Conservation (phyloP, 2,113 vertebrate genomes). For the Hippocampus abdominalis region DNA sequence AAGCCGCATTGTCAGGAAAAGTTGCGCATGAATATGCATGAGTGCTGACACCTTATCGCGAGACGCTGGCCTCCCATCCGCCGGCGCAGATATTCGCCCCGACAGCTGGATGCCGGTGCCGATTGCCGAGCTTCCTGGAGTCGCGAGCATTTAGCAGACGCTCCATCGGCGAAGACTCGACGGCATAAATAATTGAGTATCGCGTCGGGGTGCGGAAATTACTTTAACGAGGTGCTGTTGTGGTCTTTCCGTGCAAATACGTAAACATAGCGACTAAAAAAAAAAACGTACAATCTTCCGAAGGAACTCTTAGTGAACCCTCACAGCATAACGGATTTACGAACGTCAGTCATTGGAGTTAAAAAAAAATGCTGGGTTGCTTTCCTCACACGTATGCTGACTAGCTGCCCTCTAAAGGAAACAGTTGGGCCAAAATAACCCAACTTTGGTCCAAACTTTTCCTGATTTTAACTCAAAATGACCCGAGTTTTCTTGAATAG, state of each 20-base stretch:
- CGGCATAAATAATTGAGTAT: constrained; percentile 37
- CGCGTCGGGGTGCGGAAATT: constrained; percentile 40
- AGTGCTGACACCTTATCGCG: constrained; percentile 42
- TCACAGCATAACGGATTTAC: background rate
- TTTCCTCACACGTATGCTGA: no score
- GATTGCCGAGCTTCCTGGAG: constrained; percentile 5
- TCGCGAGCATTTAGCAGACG: constrained; percentile 14
- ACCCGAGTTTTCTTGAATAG: no score
- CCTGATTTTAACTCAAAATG: no score
- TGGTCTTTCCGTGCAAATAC: background rate
- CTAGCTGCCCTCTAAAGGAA: no score
- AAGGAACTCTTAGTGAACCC: background rate
- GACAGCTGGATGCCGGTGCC: constrained; percentile 33
- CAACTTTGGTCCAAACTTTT: no score
- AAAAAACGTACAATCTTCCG: background rate
- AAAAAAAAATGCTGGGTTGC: no score
- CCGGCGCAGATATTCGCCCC: constrained; percentile 18
- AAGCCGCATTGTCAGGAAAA: constrained; percentile 42
- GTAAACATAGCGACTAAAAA: no score
- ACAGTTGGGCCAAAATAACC: no score
- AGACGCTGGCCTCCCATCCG: constrained; percentile 3
- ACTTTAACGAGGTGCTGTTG: constrained; percentile 52
- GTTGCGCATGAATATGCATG: constrained; percentile 30
- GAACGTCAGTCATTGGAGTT: background rate
- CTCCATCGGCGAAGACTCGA: background rate